Evolutionary conservation across 2,113 vertebrate genomes (phyloP).

Genomic region (Hippocampus barbouri): DNA sequence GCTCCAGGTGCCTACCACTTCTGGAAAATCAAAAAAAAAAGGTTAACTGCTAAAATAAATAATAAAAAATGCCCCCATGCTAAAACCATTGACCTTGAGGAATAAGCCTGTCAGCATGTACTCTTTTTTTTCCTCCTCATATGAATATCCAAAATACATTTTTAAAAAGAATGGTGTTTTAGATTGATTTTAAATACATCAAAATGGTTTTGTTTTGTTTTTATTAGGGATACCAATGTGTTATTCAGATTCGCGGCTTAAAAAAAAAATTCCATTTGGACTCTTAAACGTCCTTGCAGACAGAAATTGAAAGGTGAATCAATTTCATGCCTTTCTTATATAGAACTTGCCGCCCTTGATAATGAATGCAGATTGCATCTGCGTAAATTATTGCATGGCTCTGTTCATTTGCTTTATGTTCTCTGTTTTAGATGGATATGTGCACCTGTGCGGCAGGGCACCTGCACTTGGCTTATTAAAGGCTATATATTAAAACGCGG

Average conservation of each 20-base stretch:
- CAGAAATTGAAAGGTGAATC: constrained; percentile 38
- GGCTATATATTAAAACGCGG: constrained; percentile 73
- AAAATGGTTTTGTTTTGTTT: not conserved
- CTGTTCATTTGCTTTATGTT: constrained; percentile 67
- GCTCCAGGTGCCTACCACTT: constrained; percentile 70
- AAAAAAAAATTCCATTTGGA: constrained; percentile 30
- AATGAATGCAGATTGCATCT: constrained; percentile 68
- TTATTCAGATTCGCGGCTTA: constrained; percentile 27
- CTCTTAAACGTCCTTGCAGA: constrained; percentile 41
- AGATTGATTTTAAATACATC: not conserved
- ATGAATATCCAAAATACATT: constrained; percentile 31
- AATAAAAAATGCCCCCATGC: constrained; percentile 73
- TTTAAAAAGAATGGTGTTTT: not conserved
- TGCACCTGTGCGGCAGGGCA: constrained; percentile 66
- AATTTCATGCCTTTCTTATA: constrained; percentile 50
- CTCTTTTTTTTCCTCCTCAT: constrained; percentile 39
- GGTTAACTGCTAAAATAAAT: constrained; percentile 80
- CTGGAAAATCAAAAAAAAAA: constrained; percentile 75
- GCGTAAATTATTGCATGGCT: constrained; percentile 57
- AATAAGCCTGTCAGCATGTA: constrained; percentile 59
- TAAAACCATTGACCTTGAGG: constrained; percentile 76
- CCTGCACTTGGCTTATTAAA: constrained; percentile 74
- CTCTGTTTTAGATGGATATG: constrained; percentile 67
- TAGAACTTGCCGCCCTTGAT: constrained; percentile 49
- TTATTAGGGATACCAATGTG: not conserved